Conservation (phyloP, 2,797 vertebrate genomes). For the Lagorchestes hirsutus region DNA sequence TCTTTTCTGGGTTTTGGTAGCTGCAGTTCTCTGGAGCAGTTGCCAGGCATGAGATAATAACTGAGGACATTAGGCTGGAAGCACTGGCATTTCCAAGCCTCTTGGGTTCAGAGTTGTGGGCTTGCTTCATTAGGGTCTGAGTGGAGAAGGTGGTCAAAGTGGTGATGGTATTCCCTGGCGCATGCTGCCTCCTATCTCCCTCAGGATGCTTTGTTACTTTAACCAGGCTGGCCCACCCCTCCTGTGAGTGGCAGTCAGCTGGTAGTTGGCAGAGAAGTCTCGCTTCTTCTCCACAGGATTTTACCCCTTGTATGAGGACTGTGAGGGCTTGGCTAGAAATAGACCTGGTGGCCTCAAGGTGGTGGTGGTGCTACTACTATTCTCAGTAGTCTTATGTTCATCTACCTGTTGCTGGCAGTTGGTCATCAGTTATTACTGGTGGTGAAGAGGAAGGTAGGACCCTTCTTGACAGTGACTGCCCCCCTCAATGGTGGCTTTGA, state of each 20-base stretch:
- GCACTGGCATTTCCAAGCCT: background rate
- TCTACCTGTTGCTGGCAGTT: background rate
- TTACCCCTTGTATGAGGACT: too few relatives aligned
- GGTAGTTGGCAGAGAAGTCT: background rate
- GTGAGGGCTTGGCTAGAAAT: background rate
- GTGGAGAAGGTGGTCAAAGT: background rate
- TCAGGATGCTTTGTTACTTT: background rate
- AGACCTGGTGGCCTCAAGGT: background rate
- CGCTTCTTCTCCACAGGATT: background rate
- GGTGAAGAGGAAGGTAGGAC: background rate
- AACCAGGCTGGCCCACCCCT: background rate
- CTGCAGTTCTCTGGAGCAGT: background rate
- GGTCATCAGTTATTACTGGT: background rate
- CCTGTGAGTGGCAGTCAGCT: background rate
- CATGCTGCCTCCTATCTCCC: background rate
- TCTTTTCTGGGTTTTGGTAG: background rate
- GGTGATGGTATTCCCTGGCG: background rate
- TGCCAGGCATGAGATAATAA: background rate
- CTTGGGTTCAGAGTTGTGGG: background rate
- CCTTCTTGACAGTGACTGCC: background rate
- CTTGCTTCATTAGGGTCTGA: background rate
- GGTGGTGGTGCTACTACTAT: background rate
- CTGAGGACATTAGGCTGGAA: background rate
- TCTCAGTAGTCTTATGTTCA: background rate
- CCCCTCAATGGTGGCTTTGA: background rate